phyloP scores from a whole-genome alignment of 2,113 vertebrate genomes.

The Cricetomys ansorgei region DNA sequence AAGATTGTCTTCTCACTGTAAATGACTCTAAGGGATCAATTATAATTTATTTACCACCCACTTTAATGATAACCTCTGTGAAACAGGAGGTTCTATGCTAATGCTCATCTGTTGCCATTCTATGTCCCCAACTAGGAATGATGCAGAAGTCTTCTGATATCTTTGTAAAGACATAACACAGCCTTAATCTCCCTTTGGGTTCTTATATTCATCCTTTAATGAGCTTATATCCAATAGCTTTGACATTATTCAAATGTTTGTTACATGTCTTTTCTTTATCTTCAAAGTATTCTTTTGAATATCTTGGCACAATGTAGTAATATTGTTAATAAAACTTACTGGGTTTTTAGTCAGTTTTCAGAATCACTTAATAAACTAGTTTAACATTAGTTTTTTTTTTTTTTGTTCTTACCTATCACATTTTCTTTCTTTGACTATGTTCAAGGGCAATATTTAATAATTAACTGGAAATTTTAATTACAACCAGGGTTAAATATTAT shows the following conservation, averaged over 20 bases:
- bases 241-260: background rate
- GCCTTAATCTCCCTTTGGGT: background rate
- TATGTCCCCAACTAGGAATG: background rate
- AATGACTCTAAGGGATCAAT: background rate
- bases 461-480: background rate
- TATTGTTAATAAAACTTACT: background rate
- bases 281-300: background rate
- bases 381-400: background rate
- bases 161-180: background rate
- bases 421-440: background rate
- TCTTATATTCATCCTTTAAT: background rate
- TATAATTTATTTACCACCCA: background rate
- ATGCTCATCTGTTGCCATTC: background rate
- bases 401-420: background rate
- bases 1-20: background rate
- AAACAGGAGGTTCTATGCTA: background rate
- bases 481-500: background rate
- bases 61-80: background rate
- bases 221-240: background rate
- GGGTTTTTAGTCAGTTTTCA: background rate
- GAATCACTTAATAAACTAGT: background rate
- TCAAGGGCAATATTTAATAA: conserved; percentile 32
- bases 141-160: background rate
- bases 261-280: background rate
- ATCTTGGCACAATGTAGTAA: background rate